phyloP scores from a whole-genome alignment of 2,797 vertebrate genomes.

The Champsocephalus esox region DNA sequence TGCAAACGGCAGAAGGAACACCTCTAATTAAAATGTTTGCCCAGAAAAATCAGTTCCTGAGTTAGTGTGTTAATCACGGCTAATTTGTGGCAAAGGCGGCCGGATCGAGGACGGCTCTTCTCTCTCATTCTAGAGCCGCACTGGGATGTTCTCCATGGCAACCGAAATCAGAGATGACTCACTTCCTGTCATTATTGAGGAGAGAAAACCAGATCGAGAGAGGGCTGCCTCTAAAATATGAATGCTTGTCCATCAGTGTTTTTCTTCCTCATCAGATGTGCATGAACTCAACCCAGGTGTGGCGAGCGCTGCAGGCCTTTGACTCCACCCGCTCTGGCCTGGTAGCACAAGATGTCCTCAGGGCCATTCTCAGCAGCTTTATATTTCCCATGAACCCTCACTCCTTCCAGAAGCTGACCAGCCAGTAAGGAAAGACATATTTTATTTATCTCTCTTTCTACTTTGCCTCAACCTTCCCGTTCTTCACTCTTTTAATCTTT shows the following conservation, averaged over 20 bases:
- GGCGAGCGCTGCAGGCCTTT: conserved; percentile 80
- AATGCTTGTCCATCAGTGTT: conserved; percentile 16
- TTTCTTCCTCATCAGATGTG: conserved; percentile 67
- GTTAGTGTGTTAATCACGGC: conserved; percentile 84
- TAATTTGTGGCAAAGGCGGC: conserved; percentile 78
- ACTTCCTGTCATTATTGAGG: conserved; percentile 39
- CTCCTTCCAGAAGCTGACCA: conserved; percentile 84
- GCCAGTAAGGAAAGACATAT: conserved; percentile 63
- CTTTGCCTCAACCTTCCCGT: conserved; percentile 40
- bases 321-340: conserved; percentile 78
- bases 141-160: conserved; percentile 71
- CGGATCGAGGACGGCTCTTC: conserved; percentile 28
- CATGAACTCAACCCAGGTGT: conserved; percentile 60
- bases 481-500: conserved; percentile 29
- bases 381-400: conserved; percentile 79
- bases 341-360: conserved; percentile 82
- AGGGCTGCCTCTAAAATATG: conserved; percentile 18
- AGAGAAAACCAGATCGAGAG: conserved; percentile 23
- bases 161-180: conserved; percentile 48
- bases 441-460: conserved; percentile 28
- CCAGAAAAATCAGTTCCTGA: conserved; percentile 83
- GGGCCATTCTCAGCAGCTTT: conserved; percentile 83
- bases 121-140: conserved; percentile 20
- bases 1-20: conserved; percentile 80
- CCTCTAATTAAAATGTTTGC: conserved; percentile 87